A percentile compares a stretch with the other conserved stretches of the same genome.
Evolutionary conservation across 1,140 invertebrate species (phyloP).

Genomic region (Drosophila obscura): DNA sequence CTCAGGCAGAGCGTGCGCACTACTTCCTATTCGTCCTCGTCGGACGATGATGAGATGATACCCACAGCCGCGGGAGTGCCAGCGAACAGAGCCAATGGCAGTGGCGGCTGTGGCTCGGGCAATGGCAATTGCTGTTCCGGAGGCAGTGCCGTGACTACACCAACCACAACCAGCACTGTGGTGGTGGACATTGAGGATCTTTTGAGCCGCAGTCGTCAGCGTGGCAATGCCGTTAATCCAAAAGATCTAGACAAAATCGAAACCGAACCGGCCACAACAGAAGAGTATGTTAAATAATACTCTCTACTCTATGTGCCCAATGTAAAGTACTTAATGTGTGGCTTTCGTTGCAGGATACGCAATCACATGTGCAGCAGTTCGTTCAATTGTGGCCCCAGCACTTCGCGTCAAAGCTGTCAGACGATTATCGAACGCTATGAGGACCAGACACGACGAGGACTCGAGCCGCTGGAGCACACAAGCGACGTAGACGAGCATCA

Average conservation of each 20-base stretch:
- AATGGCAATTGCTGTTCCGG: constrained; percentile 72
- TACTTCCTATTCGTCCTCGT: constrained; percentile 75
- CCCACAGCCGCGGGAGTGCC: constrained; percentile 62
- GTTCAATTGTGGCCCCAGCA: constrained; percentile 84
- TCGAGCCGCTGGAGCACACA: constrained; percentile 85
- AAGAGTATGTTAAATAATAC: constrained; percentile 46
- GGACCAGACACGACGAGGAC: constrained; percentile 84
- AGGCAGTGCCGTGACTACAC: constrained; percentile 32
- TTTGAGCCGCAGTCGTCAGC: constrained; percentile 75
- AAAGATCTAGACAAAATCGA: constrained; percentile 67
- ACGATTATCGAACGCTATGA: constrained; percentile 85
- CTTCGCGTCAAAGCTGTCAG: constrained; percentile 85
- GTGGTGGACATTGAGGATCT: constrained; percentile 90
- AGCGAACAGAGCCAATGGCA: constrained; percentile 18
- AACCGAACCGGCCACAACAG: constrained; percentile 24
- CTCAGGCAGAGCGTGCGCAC: constrained; percentile 68
- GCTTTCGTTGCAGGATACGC: constrained; percentile 17
- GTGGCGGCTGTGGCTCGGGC: constrained; percentile 66
- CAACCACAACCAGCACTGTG: constrained; percentile 81
- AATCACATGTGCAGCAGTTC: constrained; percentile 84
- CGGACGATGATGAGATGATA: constrained; percentile 83
- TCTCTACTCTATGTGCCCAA: neutral
- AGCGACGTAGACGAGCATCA: constrained; percentile 87
- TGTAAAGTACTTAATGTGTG: neutral
- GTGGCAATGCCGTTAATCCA: constrained; percentile 18